phyloP scores from a whole-genome alignment of 2,888 invertebrate species.

The Encarsia formosa region DNA sequence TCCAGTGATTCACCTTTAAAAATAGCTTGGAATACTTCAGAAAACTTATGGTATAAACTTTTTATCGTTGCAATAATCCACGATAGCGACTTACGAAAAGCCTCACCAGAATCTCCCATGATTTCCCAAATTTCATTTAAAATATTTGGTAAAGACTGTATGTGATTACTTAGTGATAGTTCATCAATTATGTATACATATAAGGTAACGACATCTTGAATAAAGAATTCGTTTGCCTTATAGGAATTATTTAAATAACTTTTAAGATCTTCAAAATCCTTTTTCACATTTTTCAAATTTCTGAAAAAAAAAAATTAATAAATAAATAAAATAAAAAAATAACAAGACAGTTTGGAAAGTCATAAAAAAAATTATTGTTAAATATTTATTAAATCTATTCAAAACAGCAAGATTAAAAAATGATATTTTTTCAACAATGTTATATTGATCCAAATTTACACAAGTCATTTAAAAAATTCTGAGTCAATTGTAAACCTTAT shows the following conservation, averaged over 20 bases:
- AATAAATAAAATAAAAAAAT: too few species aligned
- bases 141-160: conserved; percentile 75
- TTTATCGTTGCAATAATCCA: conserved; percentile 73
- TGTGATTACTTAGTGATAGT: conserved; percentile 70
- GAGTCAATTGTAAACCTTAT: too few species aligned
- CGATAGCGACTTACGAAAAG: conserved; percentile 69
- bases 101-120: conserved; percentile 80
- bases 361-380: too few species aligned
- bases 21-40: conserved; percentile 65
- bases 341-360: too few species aligned
- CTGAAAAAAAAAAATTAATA: conserved; percentile 40
- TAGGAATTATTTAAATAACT: conserved; percentile 72
- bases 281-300: conserved; percentile 59
- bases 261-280: conserved; percentile 68
- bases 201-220: conserved; percentile 71
- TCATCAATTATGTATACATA: conserved; percentile 71
- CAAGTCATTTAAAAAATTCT: too few species aligned
- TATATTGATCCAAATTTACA: too few species aligned
- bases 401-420: too few species aligned
- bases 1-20: conserved; percentile 72
- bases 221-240: conserved; percentile 77
- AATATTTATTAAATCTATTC: too few species aligned
- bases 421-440: too few species aligned
- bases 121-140: conserved; percentile 79
- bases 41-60: conserved; percentile 65